Percentiles rank a stretch among this genome's conserved stretches.
Evolutionary conservation across 2,113 vertebrate genomes (phyloP).

Genomic region (Solea solea): DNA sequence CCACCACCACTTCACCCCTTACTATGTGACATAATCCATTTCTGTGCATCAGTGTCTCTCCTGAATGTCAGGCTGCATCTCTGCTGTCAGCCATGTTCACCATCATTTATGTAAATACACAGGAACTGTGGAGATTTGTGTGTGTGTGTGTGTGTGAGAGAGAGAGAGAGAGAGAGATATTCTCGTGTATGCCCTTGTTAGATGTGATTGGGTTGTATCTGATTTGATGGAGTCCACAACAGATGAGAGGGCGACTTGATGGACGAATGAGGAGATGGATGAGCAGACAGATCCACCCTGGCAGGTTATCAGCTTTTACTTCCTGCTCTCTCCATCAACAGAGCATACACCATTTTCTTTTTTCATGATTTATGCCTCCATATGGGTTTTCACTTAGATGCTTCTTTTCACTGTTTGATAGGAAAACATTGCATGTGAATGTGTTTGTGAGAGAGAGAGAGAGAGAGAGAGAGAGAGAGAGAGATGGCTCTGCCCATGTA

Average conservation of each 20-base stretch:
- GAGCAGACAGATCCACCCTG: not conserved
- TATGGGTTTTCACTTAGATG: not conserved
- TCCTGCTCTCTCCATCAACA: constrained; percentile 13
- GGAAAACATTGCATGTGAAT: constrained; percentile 10
- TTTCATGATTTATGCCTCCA: constrained; percentile 8
- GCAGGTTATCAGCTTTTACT: constrained; percentile 12
- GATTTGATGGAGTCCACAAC: constrained; percentile 3
- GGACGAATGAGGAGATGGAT: constrained; percentile 13
- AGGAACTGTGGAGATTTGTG: not conserved
- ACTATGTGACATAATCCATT: constrained; percentile 26
- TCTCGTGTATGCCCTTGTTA: constrained; percentile 1
- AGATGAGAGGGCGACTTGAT: constrained; percentile 10
- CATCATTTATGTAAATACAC: constrained; percentile 23
- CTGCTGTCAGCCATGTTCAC: constrained; percentile 16
- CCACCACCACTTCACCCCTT: too few species aligned
- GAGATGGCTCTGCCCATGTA: not conserved
- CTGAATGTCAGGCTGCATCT: constrained; percentile 41
- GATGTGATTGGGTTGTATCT: constrained; percentile 13
- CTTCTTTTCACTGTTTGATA: constrained; percentile 14
- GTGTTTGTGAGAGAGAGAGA: constrained; percentile 5
- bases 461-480: too few species aligned
- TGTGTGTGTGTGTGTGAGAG: not conserved
- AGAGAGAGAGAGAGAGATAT: not conserved
- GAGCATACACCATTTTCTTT: not conserved
- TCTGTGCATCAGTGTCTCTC: constrained; percentile 6